Base-by-base conservation (phyloP, 2,888 invertebrate genomes). In the Xanthia icteritia region DNA sequence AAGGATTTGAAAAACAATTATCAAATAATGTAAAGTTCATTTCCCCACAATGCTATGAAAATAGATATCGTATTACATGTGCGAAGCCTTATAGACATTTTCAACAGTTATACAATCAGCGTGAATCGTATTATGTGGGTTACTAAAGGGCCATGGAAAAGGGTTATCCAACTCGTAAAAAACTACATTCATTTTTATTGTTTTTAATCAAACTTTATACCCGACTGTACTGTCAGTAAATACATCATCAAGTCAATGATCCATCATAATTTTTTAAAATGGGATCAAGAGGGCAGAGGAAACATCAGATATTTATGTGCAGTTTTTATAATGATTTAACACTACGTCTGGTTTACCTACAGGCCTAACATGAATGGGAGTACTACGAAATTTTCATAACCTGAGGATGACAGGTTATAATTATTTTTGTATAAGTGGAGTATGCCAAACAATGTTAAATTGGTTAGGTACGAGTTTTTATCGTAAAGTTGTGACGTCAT, bases 271-370 rank as follows among this genome's bases (percentile, higher is more conserved):
- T 81, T 85, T 88, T 88, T 85, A 92, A 85, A 91, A 92, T 92
- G 91, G 86, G 95, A 93, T 94, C 91, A 95, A 89, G 94, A 92
- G 95, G 94, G 91, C 95, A 93, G 86, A 91, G 93, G 93, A 93
- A 92, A 92, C 89, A 82, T 82, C 75, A 84, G 81, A 87, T 90
- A 83, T 86, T 84, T 78, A 88, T 88, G 87, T 81, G 86, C 81
- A 89, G 86, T 91, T 91, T 89, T 89, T 90, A 79, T 86, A 91
- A 91, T 91, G 88, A 91, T 91, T 92, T 91, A 92, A 88, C 54
- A 64, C 82, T 70, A 69, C 11, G 79, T 56, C 88, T 84, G 85
- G 68, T 63, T 70, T 54, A 48, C 48, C 45, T 45, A 51, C 54
- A 76, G 54, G 61, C 69, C 77, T 79, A 64, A 79, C 67, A 69